phyloP scores from a whole-genome alignment of 1,140 invertebrate species.

The Brachionus koreanus region DNA sequence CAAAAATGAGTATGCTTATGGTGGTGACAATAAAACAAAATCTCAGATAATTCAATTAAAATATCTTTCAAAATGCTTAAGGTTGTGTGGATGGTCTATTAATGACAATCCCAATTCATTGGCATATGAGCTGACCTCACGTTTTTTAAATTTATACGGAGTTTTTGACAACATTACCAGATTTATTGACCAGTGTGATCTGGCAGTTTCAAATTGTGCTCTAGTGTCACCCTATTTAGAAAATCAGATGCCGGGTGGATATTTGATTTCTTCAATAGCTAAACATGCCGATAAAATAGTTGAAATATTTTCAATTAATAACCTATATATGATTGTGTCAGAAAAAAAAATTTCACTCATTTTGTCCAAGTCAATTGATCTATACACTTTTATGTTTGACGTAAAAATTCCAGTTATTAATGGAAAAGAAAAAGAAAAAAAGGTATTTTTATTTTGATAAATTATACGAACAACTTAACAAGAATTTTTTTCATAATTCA shows the following conservation, averaged over 20 bases:
- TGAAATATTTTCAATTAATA: neutral
- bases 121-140: conserved; percentile 51
- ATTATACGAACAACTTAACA: no score
- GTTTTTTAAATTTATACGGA: conserved; percentile 52
- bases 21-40: neutral
- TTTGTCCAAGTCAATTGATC: neutral
- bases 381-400: neutral
- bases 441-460: neutral
- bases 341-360: neutral
- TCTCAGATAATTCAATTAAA: neutral
- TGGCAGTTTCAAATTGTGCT: conserved; percentile 51
- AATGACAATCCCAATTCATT: conserved; percentile 43
- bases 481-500: no score
- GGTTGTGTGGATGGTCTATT: neutral
- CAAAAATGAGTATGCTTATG: neutral
- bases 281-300: conserved; percentile 10
- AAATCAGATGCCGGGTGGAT: conserved; percentile 45
- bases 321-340: neutral
- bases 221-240: conserved; percentile 54
- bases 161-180: conserved; percentile 50
- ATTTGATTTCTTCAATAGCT: neutral
- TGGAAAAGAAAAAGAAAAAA: neutral
- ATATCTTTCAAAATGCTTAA: neutral
- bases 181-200: conserved; percentile 54
- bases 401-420: neutral